Base-by-base conservation (phyloP, 1,140 invertebrate species). In the Atopsyche davidsoni region DNA sequence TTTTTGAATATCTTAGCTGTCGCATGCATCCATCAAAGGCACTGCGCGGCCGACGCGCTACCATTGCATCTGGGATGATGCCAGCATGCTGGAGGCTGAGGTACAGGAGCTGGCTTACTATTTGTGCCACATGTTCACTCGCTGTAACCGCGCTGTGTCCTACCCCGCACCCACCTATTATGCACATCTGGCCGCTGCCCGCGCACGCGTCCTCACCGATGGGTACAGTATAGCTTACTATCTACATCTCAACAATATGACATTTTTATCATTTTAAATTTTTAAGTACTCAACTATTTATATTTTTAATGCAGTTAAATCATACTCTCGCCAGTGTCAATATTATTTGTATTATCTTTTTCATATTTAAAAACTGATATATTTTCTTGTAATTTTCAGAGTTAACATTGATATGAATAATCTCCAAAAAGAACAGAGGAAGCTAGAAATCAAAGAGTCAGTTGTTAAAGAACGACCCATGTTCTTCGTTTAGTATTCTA, bases 111-210 rank as follows among this genome's bases (percentile, higher is more conserved):
- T 96, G 43, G 87, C 91, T 0, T 94, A 88, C 69, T 83, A 86
- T 62, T 67, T 96, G 14, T 96, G 92, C 65, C 89, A 96, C 62
- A 76, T 92, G 70, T 96, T 91, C 67, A 79, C 85, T 2, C 79
- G 92, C 13, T 96, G 92, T 64, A 86, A 82, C 41, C 77, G 90
- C 43, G 79, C 88, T 2, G 91, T 96, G 0, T 92, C 88, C 10
- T 94, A 95, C 74, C 92, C 92, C 1, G 86, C 93, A 1, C 92
- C 92, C 1, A 93, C 90, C 0, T 96, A 96, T 68, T 94, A 96
- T 69, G 91, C 92, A 18, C 92, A 96, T 75, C 77, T 94, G 45
- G 91, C 86, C n/a, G 91, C 90, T 10, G 83, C 83, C 46, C 75
- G 92, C 36, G 89, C 83, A 0, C 69, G 79, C 24, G 74, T 76